Percentiles rank a stretch among this genome's conserved stretches.
phyloP scores from a whole-genome alignment of 2,888 invertebrate genomes.

The Drosophila aldrichi region DNA sequence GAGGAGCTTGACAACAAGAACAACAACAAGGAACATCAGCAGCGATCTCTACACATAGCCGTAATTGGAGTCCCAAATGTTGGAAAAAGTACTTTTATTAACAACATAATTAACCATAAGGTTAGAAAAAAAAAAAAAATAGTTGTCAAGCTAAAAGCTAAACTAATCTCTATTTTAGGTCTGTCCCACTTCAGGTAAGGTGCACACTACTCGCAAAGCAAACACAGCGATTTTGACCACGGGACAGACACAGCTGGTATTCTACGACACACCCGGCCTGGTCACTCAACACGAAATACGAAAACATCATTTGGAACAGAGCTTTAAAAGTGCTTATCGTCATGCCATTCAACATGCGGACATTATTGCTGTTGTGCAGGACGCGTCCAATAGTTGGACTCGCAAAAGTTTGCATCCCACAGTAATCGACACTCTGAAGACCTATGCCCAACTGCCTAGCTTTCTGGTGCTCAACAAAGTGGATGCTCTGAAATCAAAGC shows the following conservation, averaged over 20 bases:
- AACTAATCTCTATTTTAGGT: constrained; percentile 87
- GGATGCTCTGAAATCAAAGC: constrained; percentile 90
- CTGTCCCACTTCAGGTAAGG: constrained; percentile 95
- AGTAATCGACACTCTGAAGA: constrained; percentile 89
- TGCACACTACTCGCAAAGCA: constrained; percentile 94
- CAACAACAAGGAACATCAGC: constrained; percentile 26
- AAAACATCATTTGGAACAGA: constrained; percentile 86
- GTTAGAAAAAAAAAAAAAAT: constrained; percentile 85
- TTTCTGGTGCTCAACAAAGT: constrained; percentile 97
- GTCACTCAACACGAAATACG: constrained; percentile 88
- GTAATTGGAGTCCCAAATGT: constrained; percentile 97
- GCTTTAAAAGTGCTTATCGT: constrained; percentile 87
- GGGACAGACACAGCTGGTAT: constrained; percentile 93
- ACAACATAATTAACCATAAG: constrained; percentile 92
- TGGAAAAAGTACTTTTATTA: constrained; percentile 98
- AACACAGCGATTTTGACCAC: constrained; percentile 90
- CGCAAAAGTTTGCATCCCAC: constrained; percentile 89
- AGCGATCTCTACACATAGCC: constrained; percentile 87
- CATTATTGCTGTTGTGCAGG: constrained; percentile 94
- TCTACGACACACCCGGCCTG: constrained; percentile 97
- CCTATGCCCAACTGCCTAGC: constrained; percentile 87
- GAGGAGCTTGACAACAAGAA: constrained; percentile 6
- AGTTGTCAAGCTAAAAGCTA: neutral
- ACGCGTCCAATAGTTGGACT: constrained; percentile 90
- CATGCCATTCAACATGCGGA: constrained; percentile 89